phyloP scores from a whole-genome alignment of 2,113 vertebrate genomes.

The Bostrychus sinensis region DNA sequence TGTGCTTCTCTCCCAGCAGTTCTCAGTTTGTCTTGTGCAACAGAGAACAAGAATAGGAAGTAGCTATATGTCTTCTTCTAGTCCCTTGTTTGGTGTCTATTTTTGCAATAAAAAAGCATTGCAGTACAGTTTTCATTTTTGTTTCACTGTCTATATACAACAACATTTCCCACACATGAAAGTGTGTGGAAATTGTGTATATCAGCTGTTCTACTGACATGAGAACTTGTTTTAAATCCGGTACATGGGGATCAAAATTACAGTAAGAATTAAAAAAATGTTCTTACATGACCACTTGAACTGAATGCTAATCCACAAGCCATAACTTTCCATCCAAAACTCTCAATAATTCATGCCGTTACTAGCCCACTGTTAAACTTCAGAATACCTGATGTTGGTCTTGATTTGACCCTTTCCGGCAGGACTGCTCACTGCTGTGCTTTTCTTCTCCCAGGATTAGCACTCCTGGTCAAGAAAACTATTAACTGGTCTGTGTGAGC shows the following conservation, averaged over 20 bases:
- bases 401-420: background rate
- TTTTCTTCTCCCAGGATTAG: conserved; percentile 42
- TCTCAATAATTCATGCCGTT: conserved; percentile 28
- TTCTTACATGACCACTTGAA: conserved; percentile 9
- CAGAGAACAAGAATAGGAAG: no score
- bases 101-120: no score
- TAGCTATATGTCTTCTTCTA: no score
- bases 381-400: conserved; percentile 18
- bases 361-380: conserved; percentile 30
- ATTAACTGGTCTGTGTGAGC: conserved; percentile 62
- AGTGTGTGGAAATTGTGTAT: background rate
- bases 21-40: no score
- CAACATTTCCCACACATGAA: background rate
- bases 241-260: conserved; percentile 3
- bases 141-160: no score
- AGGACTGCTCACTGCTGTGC: conserved; percentile 15
- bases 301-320: conserved; percentile 8
- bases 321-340: conserved; percentile 6
- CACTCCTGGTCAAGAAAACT: conserved; percentile 44
- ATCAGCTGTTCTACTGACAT: conserved; percentile 6
- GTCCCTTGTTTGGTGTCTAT: no score
- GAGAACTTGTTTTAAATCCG: background rate
- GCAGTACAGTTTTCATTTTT: no score
- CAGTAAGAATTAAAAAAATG: background rate
- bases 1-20: no score